These are phyloP conservation scores for Meles meles DNA, from an alignment of 2,113 vertebrate genomes.

Conservation along the genomic window DNA sequence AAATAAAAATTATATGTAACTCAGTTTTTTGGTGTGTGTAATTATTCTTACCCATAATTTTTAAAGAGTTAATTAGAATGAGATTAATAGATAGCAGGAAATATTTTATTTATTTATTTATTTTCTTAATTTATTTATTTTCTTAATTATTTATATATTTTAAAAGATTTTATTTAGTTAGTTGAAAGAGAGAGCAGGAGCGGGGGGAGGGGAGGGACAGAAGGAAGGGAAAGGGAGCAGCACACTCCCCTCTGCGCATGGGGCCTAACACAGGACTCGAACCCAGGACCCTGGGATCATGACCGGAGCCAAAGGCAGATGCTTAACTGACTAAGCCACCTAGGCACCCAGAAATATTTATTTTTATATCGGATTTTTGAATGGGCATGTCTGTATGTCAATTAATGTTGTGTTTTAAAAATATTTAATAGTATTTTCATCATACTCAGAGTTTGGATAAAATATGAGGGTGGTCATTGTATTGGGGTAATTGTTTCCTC, in stretches of 20 bases:
- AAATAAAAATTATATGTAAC: constrained; percentile 14
- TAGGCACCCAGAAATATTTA: background rate
- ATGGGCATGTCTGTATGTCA: background rate
- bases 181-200: background rate
- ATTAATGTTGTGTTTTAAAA: background rate
- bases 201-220: background rate
- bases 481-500: background rate
- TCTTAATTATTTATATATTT: background rate
- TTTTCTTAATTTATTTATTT: background rate
- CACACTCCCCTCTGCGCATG: background rate
- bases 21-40: background rate
- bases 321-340: background rate
- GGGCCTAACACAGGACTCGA: background rate
- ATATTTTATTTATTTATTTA: background rate
- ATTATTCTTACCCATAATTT: background rate
- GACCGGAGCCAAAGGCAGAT: background rate
- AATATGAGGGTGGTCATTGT: background rate
- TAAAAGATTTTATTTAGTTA: background rate
- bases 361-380: background rate
- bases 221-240: background rate
- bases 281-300: background rate
- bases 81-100: background rate
- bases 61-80: background rate
- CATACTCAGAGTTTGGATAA: background rate
- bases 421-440: background rate